Base-by-base conservation (phyloP, 2,888 invertebrate genomes). In the Erannis defoliaria region DNA sequence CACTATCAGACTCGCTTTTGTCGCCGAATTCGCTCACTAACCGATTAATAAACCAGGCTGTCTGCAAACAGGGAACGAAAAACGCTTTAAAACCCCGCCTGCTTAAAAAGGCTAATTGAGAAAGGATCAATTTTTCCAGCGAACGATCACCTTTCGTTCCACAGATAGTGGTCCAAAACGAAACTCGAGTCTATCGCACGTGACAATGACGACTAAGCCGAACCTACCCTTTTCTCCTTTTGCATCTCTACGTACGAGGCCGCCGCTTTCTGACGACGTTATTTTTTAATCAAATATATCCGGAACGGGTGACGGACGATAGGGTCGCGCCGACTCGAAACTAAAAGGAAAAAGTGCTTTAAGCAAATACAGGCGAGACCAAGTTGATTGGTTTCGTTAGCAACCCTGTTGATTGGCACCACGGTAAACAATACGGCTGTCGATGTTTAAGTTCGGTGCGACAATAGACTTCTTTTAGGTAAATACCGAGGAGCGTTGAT, bases 231-330 rank as follows among this genome's bases (percentile, higher is more conserved):
- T 90, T 93, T 82, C 85, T 89, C 88, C 84, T 89, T 90, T 91
- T 92, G 74, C 77, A 73, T 72, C 77, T 78, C 78, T 80, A 76
- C 75, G 75, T 82, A 85, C 80, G 80, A 21, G 38, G 83, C 82
- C 72, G 79, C 81, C 88, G 87, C 83, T 88, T 92, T 91, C 93
- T 92, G 93, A 91, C 92, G 93, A 93, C 93, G 92, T 93, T 93
- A 93, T 93, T 93, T 93, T 93, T 93, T 93, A 93, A 93, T 93
- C 93, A 93, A 93, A 93, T 93, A 93, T 93, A 93, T 93, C 93
- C 93, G 86, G 88, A 86, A 79, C 90, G 90, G 88, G 88, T 90
- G 92, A 93, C 90, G 90, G 84, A 84, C 89, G 90, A 89, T 90
- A 90, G 92, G 93, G 92, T 90, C 87, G 89, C 82, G 86, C 81